Base-by-base conservation (phyloP, 2,888 invertebrate genomes). In the Mystacides longicornis region DNA sequence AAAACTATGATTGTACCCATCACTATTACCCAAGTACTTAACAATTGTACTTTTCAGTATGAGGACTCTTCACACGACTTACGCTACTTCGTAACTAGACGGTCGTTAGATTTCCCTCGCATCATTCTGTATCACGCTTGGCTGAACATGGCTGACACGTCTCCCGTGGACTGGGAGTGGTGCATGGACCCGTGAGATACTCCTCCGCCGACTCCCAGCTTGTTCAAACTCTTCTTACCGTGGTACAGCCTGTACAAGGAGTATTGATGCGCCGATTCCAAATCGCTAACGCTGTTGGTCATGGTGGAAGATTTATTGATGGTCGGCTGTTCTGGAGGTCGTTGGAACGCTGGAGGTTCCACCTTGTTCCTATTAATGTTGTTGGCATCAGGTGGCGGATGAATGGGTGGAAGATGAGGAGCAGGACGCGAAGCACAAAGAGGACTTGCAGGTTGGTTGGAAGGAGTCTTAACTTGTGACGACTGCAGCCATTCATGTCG, bases 401-500 rank as follows among this genome's bases (percentile, higher is more conserved):
- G 58, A 46, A 60, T 48, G 16, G 60, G 58, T 7, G 60, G 58
- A 11, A 57, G 55, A 33, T 55, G 55, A 2, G 52, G 51, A 4
- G 72, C 67, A 0, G 73, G 72, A 1, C 71, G 65, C 1, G 81
- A 68, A 68, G 80, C 69, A 69, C 67, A 67, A 81, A 48, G 51
- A 3, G 73, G 68, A 0, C 73, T 74, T 1, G 72, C 65, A 1
- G 81, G 68, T 68, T 59, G 59, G 80, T 68, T 70, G 67, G 67
- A 82, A 51, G 66, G 72, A 45, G 70, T 80, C 61, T 72, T 73
- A 61, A 71, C 76, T 65, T 51, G 67, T 60, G 82, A 81, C 5
- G 79, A 79, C 62, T 82, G 82, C 65, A 93, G 75, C 86, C 89
- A 95, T 67, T 91, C 90, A 73, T 95, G 95, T 52, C 87, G 83